Base-by-base conservation (phyloP, 2,113 vertebrate genomes). In the Mesembrinibis cayennensis region DNA sequence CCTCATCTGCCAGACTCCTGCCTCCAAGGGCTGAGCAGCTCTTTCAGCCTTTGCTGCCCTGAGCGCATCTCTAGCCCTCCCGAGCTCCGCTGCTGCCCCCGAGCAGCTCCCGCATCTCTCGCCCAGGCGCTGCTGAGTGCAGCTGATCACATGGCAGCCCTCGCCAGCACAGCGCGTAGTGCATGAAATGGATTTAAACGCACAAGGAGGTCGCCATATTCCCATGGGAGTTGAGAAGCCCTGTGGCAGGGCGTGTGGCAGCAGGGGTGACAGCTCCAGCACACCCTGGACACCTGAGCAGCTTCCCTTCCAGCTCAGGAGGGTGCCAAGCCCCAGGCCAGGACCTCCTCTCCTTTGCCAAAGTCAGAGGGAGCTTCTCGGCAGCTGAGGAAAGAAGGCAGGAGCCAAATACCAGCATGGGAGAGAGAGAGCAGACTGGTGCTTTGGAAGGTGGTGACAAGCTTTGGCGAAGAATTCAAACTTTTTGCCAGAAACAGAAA, bases 401-500 rank as follows among this genome's bases (percentile, higher is more conserved):
- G 62, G 67, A 96, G 82, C 91, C 89, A 97, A 95, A 85, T 44
- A 82, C 44, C 86, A 91, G 89, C 87, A 80, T 55, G 87, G 52
- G 87, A 82, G 71, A 49, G 62, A 55, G 29, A 72, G 82, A 83
- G 69, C 25, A 94, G 82, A 58, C 26, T 4, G 2, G 20, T 69
- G 87, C n/a, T 95, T 62, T 65, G 78, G 73, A 80, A 77, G 62
- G 63, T 70, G 74, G 90, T 92, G 82, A 93, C 90, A 93, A 90
- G 92, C 87, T 94, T 62, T 96, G 92, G 88, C 8, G 1, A 88
- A 66, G 79, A 58, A 89, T 40, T 86, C 49, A 47, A 61, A 85
- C 49, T n/a, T 87, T 85, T 82, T 93, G 40, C 50, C 94, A 97
- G 91, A 55, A 93, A 29, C 45, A 93, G 72, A 95, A 92, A 82